Base-by-base conservation (phyloP, 1,140 invertebrate species). In the Drosophila sturtevanti region DNA sequence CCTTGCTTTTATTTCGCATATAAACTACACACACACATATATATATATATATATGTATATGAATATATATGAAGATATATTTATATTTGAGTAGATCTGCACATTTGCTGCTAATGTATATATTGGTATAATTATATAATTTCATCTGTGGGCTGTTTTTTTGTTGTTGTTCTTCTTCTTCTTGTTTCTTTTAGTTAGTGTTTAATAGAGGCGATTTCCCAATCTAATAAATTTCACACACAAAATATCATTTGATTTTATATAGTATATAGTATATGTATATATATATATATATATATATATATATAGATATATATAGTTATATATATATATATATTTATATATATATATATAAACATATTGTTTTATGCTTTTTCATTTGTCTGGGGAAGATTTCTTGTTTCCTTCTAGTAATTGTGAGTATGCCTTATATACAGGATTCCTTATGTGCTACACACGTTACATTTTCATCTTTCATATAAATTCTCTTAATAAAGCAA, bases 91-190 rank as follows among this genome's bases (percentile, higher is more conserved):
- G 38, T 24, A 16, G 62, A 62, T 67, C 54, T 48, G 55, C 58
- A 31, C 48, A 52, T 55, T 41, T 66, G 3, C 9, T 2, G 1
- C 6, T 21, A 11, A 21, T 14, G 44, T 63, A 21, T 14, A 55
- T 63, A 51, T 73, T 68, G 65, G 59, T 79, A 66, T 72, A 21
- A 68, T 61, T 63, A 73, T 73, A 70, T 87, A 81, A 79, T 66
- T 87, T 69, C 63, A 74, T 86, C 78, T 87, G 82, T 86, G 82
- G 81, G 81, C 78, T 79, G 74, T 80, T 85, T 80, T 65, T 59
- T 65, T 77, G 38, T 68, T 68, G 66, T 81, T 77, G 66, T 62
- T 76, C 54, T 72, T 58, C 55, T 62, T 72, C 11, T 55, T 59
- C 38, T 56, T 37, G 34, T 63, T 55, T 14, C 14, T 18, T 18